Evolutionary conservation across 2,888 invertebrate genomes (phyloP).

Genomic region (Amiota communis): DNA sequence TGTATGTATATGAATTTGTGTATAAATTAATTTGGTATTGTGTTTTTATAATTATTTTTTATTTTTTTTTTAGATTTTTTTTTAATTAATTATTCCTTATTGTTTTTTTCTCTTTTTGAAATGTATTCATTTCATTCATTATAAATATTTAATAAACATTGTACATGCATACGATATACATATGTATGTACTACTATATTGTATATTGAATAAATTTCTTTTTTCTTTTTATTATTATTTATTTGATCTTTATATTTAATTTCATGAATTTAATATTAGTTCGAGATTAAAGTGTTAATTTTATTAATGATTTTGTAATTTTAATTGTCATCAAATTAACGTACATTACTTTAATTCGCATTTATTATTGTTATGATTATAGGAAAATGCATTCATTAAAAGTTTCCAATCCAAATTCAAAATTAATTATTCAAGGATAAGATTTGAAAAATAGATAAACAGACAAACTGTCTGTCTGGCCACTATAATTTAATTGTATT

Average conservation of each 20-base stretch:
- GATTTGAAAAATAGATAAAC: too few species aligned
- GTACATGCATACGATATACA: too few species aligned
- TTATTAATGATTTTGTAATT: constrained; percentile 25
- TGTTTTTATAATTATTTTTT: constrained; percentile 1
- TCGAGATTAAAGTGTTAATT: constrained; percentile 25
- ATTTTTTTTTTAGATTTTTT: constrained; percentile 8
- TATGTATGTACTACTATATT: too few species aligned
- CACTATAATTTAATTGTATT: too few species aligned
- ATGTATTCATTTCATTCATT: too few species aligned
- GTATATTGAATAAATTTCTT: neutral
- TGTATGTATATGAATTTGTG: neutral
- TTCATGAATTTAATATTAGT: constrained; percentile 27
- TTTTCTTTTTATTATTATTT: neutral
- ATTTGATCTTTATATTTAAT: constrained; percentile 3
- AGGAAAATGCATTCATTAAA: too few species aligned
- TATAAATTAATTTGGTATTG: constrained; percentile 26
- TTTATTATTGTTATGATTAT: constrained; percentile 3
- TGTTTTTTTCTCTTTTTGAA: neutral
- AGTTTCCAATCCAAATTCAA: too few species aligned
- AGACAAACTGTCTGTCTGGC: too few species aligned
- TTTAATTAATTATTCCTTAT: constrained; percentile 1
- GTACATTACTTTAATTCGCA: constrained; percentile 11
- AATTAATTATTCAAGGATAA: too few species aligned
- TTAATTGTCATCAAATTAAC: constrained; percentile 28
- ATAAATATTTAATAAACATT: too few species aligned